A percentile compares a stretch with the other conserved stretches of the same genome.
Evolutionary conservation across 1,140 invertebrate species (phyloP).

Genomic region (Drosophila tani): DNA sequence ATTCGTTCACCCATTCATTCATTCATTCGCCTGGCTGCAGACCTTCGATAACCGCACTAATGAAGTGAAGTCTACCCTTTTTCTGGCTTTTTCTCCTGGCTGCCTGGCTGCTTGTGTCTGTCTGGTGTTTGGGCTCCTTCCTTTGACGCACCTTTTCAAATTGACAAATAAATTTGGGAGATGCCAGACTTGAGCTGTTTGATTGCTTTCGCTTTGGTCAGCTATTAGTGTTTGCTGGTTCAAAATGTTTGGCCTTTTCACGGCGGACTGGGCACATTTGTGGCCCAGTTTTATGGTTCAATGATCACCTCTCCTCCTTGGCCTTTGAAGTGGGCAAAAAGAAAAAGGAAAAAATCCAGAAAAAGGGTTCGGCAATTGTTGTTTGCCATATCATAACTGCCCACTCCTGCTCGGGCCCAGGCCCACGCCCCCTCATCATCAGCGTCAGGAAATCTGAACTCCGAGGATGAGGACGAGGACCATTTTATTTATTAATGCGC

Average conservation of each 20-base stretch:
- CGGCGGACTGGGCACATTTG: constrained; percentile 76
- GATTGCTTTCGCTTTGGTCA: constrained; percentile 73
- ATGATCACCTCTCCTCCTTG: constrained; percentile 25
- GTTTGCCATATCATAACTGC: constrained; percentile 67
- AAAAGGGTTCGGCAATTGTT: constrained; percentile 62
- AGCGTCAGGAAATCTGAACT: constrained; percentile 17
- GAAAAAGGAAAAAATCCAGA: background rate
- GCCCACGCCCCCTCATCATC: constrained; percentile 1
- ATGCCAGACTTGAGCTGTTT: constrained; percentile 58
- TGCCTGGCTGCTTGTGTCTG: background rate
- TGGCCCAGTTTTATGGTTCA: constrained; percentile 79
- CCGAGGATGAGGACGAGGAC: background rate
- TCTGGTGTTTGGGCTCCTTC: constrained; percentile 41
- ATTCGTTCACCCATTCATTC: constrained; percentile 32
- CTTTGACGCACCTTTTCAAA: constrained; percentile 72
- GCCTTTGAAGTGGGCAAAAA: constrained; percentile 49
- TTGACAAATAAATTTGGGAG: constrained; percentile 77
- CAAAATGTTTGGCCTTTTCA: constrained; percentile 78
- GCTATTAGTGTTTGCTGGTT: constrained; percentile 73
- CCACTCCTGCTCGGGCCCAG: constrained; percentile 12
- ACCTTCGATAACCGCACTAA: constrained; percentile 80
- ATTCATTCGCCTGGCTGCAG: constrained; percentile 67
- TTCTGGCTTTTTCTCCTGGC: constrained; percentile 8
- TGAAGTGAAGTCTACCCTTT: constrained; percentile 77
- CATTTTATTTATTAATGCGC: constrained; percentile 67